Evolutionary conservation across 2,888 invertebrate genomes (phyloP).

Genomic region (Ichneumon xanthorius): DNA sequence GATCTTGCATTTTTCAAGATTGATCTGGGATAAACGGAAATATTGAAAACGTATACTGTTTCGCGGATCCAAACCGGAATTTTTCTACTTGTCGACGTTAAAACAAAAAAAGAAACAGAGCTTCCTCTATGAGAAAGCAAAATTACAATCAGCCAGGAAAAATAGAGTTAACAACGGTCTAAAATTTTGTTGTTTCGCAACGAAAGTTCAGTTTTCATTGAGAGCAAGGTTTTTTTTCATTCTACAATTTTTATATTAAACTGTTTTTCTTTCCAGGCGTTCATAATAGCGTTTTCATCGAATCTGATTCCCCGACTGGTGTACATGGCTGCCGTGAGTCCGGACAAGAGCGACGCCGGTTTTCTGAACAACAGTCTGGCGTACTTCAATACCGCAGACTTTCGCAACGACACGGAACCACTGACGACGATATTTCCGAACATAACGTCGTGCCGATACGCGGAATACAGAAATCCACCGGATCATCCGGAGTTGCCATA

Average conservation of each 20-base stretch:
- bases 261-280: conserved; percentile 86
- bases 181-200: no score
- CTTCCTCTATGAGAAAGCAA: no score
- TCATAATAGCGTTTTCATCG: conserved; percentile 94
- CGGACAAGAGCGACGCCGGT: conserved; percentile 86
- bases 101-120: no score
- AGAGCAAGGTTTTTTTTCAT: neutral
- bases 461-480: conserved; percentile 93
- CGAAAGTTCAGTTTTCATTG: no score
- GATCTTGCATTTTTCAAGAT: no score
- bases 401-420: conserved; percentile 84
- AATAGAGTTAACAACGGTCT: no score
- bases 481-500: conserved; percentile 87
- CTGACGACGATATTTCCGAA: conserved; percentile 78
- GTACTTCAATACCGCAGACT: conserved; percentile 88
- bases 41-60: no score
- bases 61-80: no score
- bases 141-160: no score
- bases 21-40: no score
- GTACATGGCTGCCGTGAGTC: conserved; percentile 87
- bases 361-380: conserved; percentile 90
- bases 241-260: neutral
- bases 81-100: no score
- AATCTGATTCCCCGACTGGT: conserved; percentile 93
- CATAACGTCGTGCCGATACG: conserved; percentile 87